Evolutionary conservation across 2,797 vertebrate genomes (phyloP).

Genomic region (Syngnathus rostellatus): DNA sequence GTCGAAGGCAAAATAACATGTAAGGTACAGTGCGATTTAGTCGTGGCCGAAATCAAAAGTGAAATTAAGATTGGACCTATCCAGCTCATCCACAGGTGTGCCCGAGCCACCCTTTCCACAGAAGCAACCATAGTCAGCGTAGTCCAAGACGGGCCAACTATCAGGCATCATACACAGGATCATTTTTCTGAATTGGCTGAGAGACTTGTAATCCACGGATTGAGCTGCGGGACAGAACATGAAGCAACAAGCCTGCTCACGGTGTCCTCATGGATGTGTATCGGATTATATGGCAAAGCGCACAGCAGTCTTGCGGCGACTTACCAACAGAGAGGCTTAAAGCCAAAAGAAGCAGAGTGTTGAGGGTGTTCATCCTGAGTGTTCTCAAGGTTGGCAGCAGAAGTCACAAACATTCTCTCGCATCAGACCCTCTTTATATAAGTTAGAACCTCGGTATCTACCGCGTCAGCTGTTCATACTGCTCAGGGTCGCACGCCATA

Average conservation of each 20-base stretch:
- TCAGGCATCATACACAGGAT: conserved; percentile 53
- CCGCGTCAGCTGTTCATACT: conserved; percentile 41
- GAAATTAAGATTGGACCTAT: conserved; percentile 35
- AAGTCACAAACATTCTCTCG: not conserved
- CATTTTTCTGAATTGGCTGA: conserved; percentile 57
- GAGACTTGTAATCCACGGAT: conserved; percentile 36
- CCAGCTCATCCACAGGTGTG: conserved; percentile 57
- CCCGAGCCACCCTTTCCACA: conserved; percentile 61
- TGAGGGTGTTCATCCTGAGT: conserved; percentile 49
- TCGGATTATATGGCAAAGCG: not conserved
- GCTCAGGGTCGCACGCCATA: conserved; percentile 13
- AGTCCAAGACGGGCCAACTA: conserved; percentile 52
- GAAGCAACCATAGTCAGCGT: conserved; percentile 61
- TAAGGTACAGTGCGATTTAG: not conserved
- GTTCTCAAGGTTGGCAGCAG: not conserved
- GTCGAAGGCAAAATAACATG: not conserved
- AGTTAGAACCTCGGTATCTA: conserved; percentile 16
- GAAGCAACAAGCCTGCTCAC: not conserved
- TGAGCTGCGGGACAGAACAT: conserved; percentile 36
- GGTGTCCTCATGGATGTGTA: not conserved
- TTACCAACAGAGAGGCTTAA: conserved; percentile 51
- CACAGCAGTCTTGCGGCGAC: conserved; percentile 10
- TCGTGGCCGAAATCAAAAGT: not conserved
- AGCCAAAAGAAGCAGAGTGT: conserved; percentile 39
- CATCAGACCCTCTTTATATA: conserved; percentile 35